phyloP scores from a whole-genome alignment of 2,888 invertebrate species.

The Drosophila nigricruria region DNA sequence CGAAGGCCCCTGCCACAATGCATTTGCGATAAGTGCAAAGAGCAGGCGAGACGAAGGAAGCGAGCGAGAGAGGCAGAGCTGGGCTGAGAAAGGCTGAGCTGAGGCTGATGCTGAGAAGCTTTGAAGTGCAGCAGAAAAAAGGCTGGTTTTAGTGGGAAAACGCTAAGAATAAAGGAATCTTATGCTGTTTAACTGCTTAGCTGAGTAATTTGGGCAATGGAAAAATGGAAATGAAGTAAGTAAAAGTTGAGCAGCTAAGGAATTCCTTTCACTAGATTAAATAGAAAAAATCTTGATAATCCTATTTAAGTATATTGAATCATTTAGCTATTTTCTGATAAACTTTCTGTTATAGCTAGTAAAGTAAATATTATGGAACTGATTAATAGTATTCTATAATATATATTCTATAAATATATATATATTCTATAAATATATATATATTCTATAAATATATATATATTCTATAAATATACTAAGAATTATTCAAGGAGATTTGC shows the following conservation, averaged over 20 bases:
- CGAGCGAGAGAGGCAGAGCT: conserved; percentile 1
- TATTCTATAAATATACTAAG: too few species aligned
- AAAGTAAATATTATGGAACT: too few species aligned
- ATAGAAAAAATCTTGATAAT: neutral
- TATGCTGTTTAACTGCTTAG: too few species aligned
- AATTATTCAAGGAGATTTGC: neutral
- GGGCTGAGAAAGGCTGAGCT: neutral
- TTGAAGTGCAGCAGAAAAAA: neutral
- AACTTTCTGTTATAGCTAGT: too few species aligned
- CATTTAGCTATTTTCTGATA: too few species aligned
- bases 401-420: neutral
- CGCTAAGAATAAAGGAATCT: neutral
- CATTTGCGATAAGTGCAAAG: conserved; percentile 71
- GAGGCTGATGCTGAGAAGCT: too few species aligned
- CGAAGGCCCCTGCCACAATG: conserved; percentile 68
- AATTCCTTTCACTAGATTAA: too few species aligned
- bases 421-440: neutral
- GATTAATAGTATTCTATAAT: too few species aligned
- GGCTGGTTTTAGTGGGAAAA: neutral
- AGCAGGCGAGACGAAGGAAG: conserved; percentile 6
- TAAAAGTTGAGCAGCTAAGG: too few species aligned
- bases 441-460: neutral
- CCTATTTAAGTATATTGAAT: neutral
- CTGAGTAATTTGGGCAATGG: too few species aligned
- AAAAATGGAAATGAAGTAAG: neutral